phyloP scores from a whole-genome alignment of 2,888 invertebrate genomes.

The Drosophila seclusa region DNA sequence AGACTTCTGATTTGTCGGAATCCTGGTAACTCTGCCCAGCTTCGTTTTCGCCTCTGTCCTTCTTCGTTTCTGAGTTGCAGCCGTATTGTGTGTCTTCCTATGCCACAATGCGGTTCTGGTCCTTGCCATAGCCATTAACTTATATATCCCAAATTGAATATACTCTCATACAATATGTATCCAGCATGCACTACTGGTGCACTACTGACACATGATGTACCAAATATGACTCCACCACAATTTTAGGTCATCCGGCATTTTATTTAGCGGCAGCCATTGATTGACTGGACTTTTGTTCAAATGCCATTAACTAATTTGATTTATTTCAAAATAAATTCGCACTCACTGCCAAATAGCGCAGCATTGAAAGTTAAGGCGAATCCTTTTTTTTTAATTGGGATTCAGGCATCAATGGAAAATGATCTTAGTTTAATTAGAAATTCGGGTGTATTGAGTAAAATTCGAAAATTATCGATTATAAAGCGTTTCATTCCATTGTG shows the following conservation, averaged over 20 bases:
- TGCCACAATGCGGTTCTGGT: slow-evolving; percentile 41
- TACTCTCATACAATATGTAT: not conserved
- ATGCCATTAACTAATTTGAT: slow-evolving; percentile 56
- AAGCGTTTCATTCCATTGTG: too few relatives aligned
- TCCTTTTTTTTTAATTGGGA: too few relatives aligned
- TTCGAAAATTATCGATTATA: too few relatives aligned
- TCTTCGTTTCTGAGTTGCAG: too few relatives aligned
- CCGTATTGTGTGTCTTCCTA: not conserved
- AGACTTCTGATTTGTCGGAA: too few relatives aligned
- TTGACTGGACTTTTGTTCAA: slow-evolving; percentile 51
- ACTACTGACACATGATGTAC: not conserved
- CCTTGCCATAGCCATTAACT: slow-evolving; percentile 32
- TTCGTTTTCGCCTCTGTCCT: too few relatives aligned
- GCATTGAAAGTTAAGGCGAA: slow-evolving; percentile 40
- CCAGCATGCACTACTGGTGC: not conserved
- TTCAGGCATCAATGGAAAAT: too few relatives aligned
- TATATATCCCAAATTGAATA: slow-evolving; percentile 17
- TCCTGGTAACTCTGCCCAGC: too few relatives aligned
- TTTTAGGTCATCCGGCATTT: slow-evolving; percentile 36
- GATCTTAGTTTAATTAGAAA: too few relatives aligned
- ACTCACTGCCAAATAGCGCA: slow-evolving; percentile 25
- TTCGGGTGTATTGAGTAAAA: too few relatives aligned
- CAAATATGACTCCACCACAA: slow-evolving; percentile 28
- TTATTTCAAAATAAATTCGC: slow-evolving; percentile 47
- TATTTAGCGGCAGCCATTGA: slow-evolving; percentile 46